Conservation (phyloP, 2,113 vertebrate species). For the Forbesichthys papilliferus region DNA sequence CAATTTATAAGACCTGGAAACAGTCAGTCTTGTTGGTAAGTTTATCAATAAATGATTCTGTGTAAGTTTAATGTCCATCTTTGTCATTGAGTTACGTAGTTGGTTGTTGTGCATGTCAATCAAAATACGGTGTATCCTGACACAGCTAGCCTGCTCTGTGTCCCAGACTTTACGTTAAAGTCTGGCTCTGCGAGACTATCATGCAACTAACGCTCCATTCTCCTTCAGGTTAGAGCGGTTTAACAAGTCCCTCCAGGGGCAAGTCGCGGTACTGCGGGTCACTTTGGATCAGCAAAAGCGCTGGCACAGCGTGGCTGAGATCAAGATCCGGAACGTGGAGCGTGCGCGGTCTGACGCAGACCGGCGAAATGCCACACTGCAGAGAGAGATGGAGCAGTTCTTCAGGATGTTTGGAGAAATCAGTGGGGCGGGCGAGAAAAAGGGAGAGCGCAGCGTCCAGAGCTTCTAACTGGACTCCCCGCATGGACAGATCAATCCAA, state of each 20-base stretch:
- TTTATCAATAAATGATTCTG: too few relatives aligned
- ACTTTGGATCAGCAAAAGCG: constrained; percentile 77
- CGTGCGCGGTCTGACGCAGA: constrained; percentile 76
- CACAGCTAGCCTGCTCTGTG: too few relatives aligned
- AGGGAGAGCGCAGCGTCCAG: constrained; percentile 38
- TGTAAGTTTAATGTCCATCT: too few relatives aligned
- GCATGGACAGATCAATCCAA: too few relatives aligned
- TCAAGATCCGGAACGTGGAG: constrained; percentile 76
- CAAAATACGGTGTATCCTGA: too few relatives aligned
- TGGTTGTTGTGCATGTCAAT: too few relatives aligned
- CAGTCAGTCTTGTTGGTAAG: too few relatives aligned
- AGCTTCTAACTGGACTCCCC: constrained; percentile 30
- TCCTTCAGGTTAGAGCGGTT: constrained; percentile 77
- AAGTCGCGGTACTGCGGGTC: constrained; percentile 64
- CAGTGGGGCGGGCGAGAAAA: constrained; percentile 28
- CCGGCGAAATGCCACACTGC: constrained; percentile 73
- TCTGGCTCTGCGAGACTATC: too few relatives aligned
- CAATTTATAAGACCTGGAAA: too few relatives aligned
- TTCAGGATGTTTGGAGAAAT: constrained; percentile 75
- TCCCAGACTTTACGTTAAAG: too few relatives aligned
- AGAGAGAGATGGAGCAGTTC: constrained; percentile 81
- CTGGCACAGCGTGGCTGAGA: constrained; percentile 68
- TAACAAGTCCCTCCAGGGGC: constrained; percentile 71
- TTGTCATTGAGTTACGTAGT: too few relatives aligned
- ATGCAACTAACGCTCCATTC: not conserved